Conservation (phyloP, 2,113 vertebrate species). For the Lanius ludovicianus region DNA sequence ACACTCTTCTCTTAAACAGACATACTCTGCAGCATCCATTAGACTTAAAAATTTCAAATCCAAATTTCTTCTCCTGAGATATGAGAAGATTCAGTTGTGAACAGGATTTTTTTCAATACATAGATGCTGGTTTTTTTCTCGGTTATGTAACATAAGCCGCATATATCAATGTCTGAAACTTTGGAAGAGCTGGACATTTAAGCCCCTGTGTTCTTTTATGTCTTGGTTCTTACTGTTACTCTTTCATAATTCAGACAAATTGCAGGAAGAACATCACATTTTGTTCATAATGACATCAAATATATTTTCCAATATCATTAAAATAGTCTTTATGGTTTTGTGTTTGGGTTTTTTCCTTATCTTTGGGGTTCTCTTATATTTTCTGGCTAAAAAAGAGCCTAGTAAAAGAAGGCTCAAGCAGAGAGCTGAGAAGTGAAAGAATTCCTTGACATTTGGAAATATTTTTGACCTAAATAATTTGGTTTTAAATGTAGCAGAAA, state of each 20-base stretch:
- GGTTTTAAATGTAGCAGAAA: neutral
- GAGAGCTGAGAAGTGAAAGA: neutral
- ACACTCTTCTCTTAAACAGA: neutral
- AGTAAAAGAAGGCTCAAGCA: neutral
- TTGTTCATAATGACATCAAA: neutral
- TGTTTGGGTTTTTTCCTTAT: rapidly evolving
- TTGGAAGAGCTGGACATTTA: neutral
- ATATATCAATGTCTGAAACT: neutral
- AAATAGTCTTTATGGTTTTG: neutral
- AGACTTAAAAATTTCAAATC: neutral
- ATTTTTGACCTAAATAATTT: neutral
- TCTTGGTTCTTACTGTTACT: neutral
- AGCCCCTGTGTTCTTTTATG: neutral
- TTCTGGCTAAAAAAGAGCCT: neutral
- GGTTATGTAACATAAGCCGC: neutral
- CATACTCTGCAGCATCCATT: neutral
- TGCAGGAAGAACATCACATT: neutral
- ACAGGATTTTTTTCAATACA: neutral
- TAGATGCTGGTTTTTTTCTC: neutral
- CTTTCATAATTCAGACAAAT: neutral
- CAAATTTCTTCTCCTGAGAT: neutral
- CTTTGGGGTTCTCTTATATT: neutral
- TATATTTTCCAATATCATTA: neutral
- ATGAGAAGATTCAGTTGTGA: neutral
- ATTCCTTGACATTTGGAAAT: neutral